Percentiles rank a stretch among this genome's conserved stretches.
These are phyloP conservation scores for Acanthopleura granulata DNA, from an alignment of 2,888 invertebrate species.

Conservation along the genomic window DNA sequence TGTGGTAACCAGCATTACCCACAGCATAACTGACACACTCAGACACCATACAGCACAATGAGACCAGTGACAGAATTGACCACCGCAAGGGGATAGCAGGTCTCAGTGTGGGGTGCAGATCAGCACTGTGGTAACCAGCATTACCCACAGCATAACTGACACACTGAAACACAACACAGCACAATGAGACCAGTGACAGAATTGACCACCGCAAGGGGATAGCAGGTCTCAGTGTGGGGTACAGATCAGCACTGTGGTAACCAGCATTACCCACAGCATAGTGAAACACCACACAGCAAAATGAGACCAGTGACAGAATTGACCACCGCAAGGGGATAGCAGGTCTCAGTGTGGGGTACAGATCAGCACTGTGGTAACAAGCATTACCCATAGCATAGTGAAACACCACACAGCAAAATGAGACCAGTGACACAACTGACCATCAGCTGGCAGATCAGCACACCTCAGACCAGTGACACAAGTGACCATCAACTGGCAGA, in stretches of 20 bases:
- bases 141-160: slow-evolving; percentile 67
- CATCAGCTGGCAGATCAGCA: no score
- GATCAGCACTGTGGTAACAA: slow-evolving; percentile 61
- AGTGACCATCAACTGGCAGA: no score
- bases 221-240: slow-evolving; percentile 52
- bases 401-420: no score
- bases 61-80: neutral
- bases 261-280: slow-evolving; percentile 66
- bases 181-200: slow-evolving; percentile 31
- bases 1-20: slow-evolving; percentile 67
- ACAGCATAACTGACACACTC: slow-evolving; percentile 65
- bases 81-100: slow-evolving; percentile 54
- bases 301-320: no score
- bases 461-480: no score
- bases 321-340: slow-evolving; percentile 42
- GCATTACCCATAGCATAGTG: slow-evolving; percentile 66
- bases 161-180: slow-evolving; percentile 40
- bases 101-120: slow-evolving; percentile 57
- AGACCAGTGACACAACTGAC: no score
- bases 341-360: slow-evolving; percentile 57
- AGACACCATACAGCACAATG: neutral
- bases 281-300: slow-evolving; percentile 33
- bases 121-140: slow-evolving; percentile 63
- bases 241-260: slow-evolving; percentile 63
- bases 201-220: slow-evolving; percentile 38